Conservation (phyloP, 2,113 vertebrate species). For the Oplegnathus fasciatus region DNA sequence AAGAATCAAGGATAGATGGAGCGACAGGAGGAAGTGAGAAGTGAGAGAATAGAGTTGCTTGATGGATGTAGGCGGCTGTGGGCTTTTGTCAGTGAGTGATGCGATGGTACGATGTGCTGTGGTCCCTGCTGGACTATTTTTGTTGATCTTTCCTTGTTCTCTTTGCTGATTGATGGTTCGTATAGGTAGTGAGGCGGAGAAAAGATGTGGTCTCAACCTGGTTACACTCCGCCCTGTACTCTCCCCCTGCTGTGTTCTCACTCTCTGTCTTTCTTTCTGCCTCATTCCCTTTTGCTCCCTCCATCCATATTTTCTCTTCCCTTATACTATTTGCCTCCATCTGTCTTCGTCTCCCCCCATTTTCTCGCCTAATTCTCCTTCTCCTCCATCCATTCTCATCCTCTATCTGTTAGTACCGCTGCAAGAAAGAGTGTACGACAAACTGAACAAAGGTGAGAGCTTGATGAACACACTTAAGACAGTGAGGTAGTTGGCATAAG, state of each 20-base stretch:
- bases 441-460: constrained; percentile 24
- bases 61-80: constrained; percentile 68
- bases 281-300: constrained; percentile 62
- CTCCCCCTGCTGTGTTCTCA: constrained; percentile 47
- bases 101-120: constrained; percentile 45
- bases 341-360: constrained; percentile 17
- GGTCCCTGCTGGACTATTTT: constrained; percentile 69
- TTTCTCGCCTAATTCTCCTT: constrained; percentile 16
- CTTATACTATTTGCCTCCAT: constrained; percentile 16
- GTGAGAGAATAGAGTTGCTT: constrained; percentile 66
- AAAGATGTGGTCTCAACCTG: constrained; percentile 72
- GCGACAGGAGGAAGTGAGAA: constrained; percentile 65
- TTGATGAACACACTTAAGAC: constrained; percentile 32
- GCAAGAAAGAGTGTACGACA: not conserved
- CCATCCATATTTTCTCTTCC: constrained; percentile 46
- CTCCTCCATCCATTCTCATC: not conserved
- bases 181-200: constrained; percentile 71
- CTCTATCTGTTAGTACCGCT: not conserved
- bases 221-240: constrained; percentile 55
- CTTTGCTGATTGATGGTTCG: constrained; percentile 73
- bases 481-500: constrained; percentile 21
- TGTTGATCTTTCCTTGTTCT: constrained; percentile 79
- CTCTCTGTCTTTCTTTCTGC: constrained; percentile 62
- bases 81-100: constrained; percentile 72
- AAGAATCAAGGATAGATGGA: constrained; percentile 47